A percentile compares a stretch with the other conserved stretches of the same genome.
phyloP scores from a whole-genome alignment of 2,113 vertebrate species.

The Osmerus mordax region DNA sequence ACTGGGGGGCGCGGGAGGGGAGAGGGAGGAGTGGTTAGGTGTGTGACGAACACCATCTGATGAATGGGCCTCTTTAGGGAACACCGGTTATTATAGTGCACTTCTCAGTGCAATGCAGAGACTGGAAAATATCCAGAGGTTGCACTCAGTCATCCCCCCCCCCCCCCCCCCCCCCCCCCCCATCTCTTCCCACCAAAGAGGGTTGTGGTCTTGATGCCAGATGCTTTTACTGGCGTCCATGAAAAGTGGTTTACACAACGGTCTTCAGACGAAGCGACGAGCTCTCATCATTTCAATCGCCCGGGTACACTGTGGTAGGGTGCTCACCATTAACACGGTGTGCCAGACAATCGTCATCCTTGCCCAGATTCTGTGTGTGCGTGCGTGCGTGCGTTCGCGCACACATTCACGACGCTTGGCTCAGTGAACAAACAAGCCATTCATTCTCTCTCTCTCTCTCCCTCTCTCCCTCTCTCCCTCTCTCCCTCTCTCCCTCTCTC shows the following conservation, averaged over 20 bases:
- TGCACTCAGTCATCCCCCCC: neutral
- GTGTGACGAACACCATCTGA: slow-evolving; percentile 21
- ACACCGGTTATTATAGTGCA: slow-evolving; percentile 14
- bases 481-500: slow-evolving; percentile 7
- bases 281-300: neutral
- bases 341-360: neutral
- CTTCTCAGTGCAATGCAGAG: neutral
- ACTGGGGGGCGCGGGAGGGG: slow-evolving; percentile 12
- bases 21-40: neutral
- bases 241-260: neutral
- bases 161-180: neutral
- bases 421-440: neutral
- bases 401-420: neutral
- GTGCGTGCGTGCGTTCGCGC: neutral
- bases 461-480: neutral
- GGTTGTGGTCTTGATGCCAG: neutral
- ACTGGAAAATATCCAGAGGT: neutral
- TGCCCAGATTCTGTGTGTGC: neutral
- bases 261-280: neutral
- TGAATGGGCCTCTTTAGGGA: slow-evolving; percentile 6
- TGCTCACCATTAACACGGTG: neutral
- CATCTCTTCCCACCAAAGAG: too few relatives aligned
- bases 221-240: neutral
- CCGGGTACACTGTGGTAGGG: neutral
- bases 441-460: neutral